Percentiles rank a stretch among this genome's conserved stretches.
Conservation (phyloP, 2,888 invertebrate genomes). For the Galeruca laticollis region DNA sequence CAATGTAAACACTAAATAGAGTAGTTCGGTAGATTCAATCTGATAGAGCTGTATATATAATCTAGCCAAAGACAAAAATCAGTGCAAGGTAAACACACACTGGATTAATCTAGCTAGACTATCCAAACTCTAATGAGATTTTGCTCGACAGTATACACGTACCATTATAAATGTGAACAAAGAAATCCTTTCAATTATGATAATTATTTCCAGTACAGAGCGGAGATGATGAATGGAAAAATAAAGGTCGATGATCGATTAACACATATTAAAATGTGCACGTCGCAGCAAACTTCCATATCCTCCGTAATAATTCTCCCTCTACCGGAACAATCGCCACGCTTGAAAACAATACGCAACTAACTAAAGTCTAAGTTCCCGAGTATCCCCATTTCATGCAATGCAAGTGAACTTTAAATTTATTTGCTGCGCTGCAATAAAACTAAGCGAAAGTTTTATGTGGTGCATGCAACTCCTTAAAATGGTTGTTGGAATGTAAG, state of each 20-base stretch:
- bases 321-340: constrained; percentile 26
- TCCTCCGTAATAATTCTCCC: constrained; percentile 12
- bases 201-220: too few species aligned
- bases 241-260: background rate
- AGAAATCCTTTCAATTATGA: too few species aligned
- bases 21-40: too few species aligned
- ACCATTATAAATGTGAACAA: too few species aligned
- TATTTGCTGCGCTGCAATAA: constrained; percentile 33
- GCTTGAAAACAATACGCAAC: constrained; percentile 33
- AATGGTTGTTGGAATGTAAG: constrained; percentile 11
- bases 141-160: too few species aligned
- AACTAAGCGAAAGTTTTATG: constrained; percentile 33
- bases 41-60: too few species aligned
- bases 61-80: too few species aligned
- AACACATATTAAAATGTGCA: background rate
- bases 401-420: constrained; percentile 36
- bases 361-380: constrained; percentile 32
- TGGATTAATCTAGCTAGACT: too few species aligned
- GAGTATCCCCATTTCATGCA: constrained; percentile 24
- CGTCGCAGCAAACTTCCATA: background rate
- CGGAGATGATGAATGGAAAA: background rate
- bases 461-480: constrained; percentile 18
- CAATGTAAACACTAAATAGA: too few species aligned
- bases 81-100: too few species aligned
- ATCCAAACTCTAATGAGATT: too few species aligned